A percentile compares a stretch with the other conserved stretches of the same genome.
phyloP scores from a whole-genome alignment of 2,888 invertebrate species.

The Drosophila setosimentum region DNA sequence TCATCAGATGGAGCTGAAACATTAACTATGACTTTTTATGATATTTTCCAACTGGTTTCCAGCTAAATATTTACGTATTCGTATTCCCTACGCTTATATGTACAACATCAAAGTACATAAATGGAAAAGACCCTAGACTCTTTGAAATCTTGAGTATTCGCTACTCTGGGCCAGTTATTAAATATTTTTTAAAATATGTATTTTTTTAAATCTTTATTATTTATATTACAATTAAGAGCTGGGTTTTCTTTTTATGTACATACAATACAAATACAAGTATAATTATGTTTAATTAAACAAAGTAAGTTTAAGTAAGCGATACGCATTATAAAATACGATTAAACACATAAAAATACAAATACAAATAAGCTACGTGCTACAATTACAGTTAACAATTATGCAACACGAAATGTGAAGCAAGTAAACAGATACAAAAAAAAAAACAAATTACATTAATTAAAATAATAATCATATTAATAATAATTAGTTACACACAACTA shows the following conservation, averaged over 20 bases:
- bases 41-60: no score
- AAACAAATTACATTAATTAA: constrained; percentile 44
- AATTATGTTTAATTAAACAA: constrained; percentile 70
- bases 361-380: constrained; percentile 58
- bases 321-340: constrained; percentile 30
- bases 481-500: constrained; percentile 49
- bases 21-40: no score
- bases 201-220: constrained; percentile 40
- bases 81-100: no score
- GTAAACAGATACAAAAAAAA: constrained; percentile 52
- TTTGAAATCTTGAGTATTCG: background rate
- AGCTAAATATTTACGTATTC: no score
- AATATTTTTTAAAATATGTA: background rate
- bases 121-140: no score
- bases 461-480: constrained; percentile 39
- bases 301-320: constrained; percentile 49
- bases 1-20: background rate
- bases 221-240: constrained; percentile 70
- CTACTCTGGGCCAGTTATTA: background rate
- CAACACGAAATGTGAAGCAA: constrained; percentile 49
- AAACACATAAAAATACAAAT: constrained; percentile 48
- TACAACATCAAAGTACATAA: background rate
- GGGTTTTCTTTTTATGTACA: constrained; percentile 63
- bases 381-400: constrained; percentile 58
- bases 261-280: constrained; percentile 57